Base-by-base conservation (phyloP, 2,113 vertebrate genomes). In the Riparia riparia region DNA sequence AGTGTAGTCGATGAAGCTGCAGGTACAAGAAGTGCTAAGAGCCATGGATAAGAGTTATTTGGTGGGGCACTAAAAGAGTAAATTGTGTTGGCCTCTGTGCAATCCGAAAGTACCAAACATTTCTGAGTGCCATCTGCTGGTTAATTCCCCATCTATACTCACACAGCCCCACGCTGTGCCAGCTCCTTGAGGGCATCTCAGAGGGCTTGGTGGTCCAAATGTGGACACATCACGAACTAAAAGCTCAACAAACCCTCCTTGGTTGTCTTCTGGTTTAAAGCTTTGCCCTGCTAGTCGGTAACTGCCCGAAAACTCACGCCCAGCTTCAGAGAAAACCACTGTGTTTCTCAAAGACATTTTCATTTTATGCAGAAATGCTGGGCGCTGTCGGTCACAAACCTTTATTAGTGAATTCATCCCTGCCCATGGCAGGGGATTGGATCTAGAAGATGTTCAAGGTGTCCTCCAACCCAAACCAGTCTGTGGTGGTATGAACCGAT, bases 71-170 rank as follows among this genome's bases (percentile, higher is more conserved):
- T 54, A 10, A 34, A 69, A 51, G 49, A 69, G n/a, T 29, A 31
- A 82, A 76, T 37, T 34, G 17, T 12, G 9, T 31, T 73, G 37
- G 42, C 31, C 42, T 90, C 73, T 71, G 3, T 16, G 45, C 14
- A n/a, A 70, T 44, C 37, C 57, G 45, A 20, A 82, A 50, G 47
- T 6, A 65, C 21, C 61, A 44, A 53, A 51, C 1, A 7, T 56
- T 94, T 85, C 94, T 47, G 90, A 80, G 85, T 90, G 85, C 87
- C 79, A 90, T 63, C 87, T 96, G 90, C 91, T 79, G 93, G 89
- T 50, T 90, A 56, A 82, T 49, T 89, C 77, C 18, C 77, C 54
- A 0, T 57, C 83, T 50, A 2, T 47, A 41, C n/a, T 10, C 12
- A 13, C 14, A 22, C 9, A 3, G 21, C 58, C 51, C n/a, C 39